phyloP scores from a whole-genome alignment of 2,113 vertebrate species.

The Hipposideros armiger region DNA sequence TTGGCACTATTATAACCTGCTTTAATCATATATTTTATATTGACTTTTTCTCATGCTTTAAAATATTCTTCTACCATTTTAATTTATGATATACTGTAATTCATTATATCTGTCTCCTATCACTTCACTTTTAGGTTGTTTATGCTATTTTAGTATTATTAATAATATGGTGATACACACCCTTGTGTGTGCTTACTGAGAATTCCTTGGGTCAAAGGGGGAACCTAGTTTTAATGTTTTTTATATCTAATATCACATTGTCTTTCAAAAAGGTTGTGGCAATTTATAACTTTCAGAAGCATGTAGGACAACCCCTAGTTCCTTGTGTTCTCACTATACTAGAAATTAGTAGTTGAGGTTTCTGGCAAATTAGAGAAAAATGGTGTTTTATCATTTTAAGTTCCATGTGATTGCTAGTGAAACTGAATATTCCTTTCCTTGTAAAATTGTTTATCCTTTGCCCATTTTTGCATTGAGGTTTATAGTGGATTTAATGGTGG shows the following conservation, averaged over 20 bases:
- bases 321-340: background rate
- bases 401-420: background rate
- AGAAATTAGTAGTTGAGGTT: background rate
- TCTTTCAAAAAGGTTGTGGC: background rate
- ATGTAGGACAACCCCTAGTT: background rate
- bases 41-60: background rate
- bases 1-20: background rate
- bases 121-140: background rate
- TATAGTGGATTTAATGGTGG: background rate
- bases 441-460: background rate
- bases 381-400: background rate
- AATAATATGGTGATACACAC: background rate
- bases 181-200: background rate
- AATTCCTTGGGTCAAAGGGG: slow-evolving; percentile 18
- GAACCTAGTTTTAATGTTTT: background rate
- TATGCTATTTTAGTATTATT: slow-evolving; percentile 27
- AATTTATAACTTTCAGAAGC: background rate
- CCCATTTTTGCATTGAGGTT: background rate
- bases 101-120: background rate
- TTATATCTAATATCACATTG: background rate
- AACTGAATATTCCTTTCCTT: background rate
- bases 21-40: background rate
- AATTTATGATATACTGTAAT: background rate
- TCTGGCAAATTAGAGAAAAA: slow-evolving; percentile 13
- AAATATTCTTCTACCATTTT: background rate